These are phyloP conservation scores for Drosophila demipolita DNA, from an alignment of 2,888 invertebrate species.

Conservation along the genomic window DNA sequence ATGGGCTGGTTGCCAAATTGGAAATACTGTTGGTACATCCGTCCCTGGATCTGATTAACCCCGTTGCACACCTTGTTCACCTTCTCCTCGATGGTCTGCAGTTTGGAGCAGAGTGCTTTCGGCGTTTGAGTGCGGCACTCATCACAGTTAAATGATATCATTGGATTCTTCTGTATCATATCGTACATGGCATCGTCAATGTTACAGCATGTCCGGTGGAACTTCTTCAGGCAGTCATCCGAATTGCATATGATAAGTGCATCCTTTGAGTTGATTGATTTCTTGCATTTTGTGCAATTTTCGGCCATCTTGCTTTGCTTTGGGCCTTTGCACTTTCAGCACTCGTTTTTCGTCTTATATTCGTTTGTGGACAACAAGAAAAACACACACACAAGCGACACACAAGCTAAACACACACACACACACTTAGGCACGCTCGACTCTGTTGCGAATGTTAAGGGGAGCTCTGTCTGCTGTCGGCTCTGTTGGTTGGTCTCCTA, in stretches of 20 bases:
- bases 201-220: slow-evolving; percentile 81
- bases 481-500: slow-evolving; percentile 28
- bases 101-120: slow-evolving; percentile 76
- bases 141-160: slow-evolving; percentile 82
- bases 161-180: slow-evolving; percentile 82
- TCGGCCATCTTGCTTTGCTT: slow-evolving; percentile 76
- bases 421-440: slow-evolving; percentile 27
- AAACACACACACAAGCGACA: slow-evolving; percentile 27
- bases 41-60: slow-evolving; percentile 82
- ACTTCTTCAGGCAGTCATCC: slow-evolving; percentile 80
- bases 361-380: slow-evolving; percentile 39
- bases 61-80: slow-evolving; percentile 82
- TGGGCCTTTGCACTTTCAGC: slow-evolving; percentile 30
- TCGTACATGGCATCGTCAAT: slow-evolving; percentile 81
- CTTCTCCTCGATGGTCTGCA: slow-evolving; percentile 82
- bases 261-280: slow-evolving; percentile 81
- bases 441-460: slow-evolving; percentile 26
- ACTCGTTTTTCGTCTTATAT: slow-evolving; percentile 6
- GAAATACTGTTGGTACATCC: slow-evolving; percentile 83
- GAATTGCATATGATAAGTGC: slow-evolving; percentile 79
- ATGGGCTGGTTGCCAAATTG: slow-evolving; percentile 80
- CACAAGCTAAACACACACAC: slow-evolving; percentile 30
- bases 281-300: slow-evolving; percentile 83
- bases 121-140: slow-evolving; percentile 82
- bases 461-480: slow-evolving; percentile 32